phyloP scores from a whole-genome alignment of 1,140 invertebrate species.

The Hycleus cichorii region DNA sequence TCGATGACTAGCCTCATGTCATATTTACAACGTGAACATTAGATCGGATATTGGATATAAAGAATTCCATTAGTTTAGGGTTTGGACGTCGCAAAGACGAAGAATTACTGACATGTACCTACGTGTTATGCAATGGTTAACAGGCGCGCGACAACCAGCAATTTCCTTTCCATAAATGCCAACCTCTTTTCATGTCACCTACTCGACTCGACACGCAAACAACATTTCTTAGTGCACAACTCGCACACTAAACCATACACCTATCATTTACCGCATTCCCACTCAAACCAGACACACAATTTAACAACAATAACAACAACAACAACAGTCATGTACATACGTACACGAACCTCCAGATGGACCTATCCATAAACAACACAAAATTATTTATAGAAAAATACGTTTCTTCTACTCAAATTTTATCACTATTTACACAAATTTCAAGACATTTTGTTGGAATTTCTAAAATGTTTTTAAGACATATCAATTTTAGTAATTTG shows the following conservation, averaged over 20 bases:
- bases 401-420: too few species aligned
- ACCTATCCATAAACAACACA: too few species aligned
- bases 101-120: conserved; percentile 18
- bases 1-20: conserved; percentile 10
- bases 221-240: not conserved
- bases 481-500: conserved; percentile 22
- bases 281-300: too few species aligned
- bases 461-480: not conserved
- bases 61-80: conserved; percentile 25
- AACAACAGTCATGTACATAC: too few species aligned
- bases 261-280: too few species aligned
- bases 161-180: conserved; percentile 26
- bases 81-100: conserved; percentile 10
- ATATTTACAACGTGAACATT: conserved; percentile 17
- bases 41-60: conserved; percentile 25
- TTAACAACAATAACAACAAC: too few species aligned
- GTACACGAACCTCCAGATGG: too few species aligned
- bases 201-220: conserved; percentile 17
- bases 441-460: too few species aligned
- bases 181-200: conserved; percentile 26
- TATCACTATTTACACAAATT: too few species aligned
- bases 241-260: too few species aligned
- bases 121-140: conserved; percentile 24
- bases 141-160: conserved; percentile 23
- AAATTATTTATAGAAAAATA: too few species aligned